Percentiles rank a stretch among this genome's conserved stretches.
phyloP scores from a whole-genome alignment of 1,140 invertebrate genomes.

The Drosophila tropicalis region DNA sequence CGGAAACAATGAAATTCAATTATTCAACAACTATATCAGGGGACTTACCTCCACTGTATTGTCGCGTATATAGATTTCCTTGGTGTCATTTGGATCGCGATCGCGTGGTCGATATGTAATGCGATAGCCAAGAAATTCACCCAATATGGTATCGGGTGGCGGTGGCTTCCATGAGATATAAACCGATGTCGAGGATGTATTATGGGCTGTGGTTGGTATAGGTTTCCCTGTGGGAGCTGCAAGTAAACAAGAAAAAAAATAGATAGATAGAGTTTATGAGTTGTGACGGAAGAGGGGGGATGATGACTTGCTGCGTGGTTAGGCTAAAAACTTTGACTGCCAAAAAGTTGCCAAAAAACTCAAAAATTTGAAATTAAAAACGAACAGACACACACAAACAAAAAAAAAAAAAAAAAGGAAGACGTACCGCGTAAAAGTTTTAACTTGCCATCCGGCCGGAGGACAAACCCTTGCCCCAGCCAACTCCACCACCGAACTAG shows the following conservation, averaged over 20 bases:
- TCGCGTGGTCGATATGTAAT: constrained; percentile 88
- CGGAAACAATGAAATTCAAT: constrained; percentile 75
- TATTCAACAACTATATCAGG: constrained; percentile 25
- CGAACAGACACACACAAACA: constrained; percentile 13
- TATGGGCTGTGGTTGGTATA: constrained; percentile 88
- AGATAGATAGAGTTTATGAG: background rate
- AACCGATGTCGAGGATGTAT: constrained; percentile 88
- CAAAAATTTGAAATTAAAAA: constrained; percentile 80
- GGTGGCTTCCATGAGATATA: constrained; percentile 90
- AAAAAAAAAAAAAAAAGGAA: background rate
- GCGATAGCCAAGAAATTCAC: constrained; percentile 91
- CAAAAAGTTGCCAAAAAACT: constrained; percentile 52
- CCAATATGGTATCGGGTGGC: constrained; percentile 87
- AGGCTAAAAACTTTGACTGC: constrained; percentile 57
- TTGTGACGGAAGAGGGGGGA: background rate
- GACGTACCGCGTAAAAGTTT: constrained; percentile 61
- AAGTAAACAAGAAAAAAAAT: constrained; percentile 44
- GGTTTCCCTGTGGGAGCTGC: constrained; percentile 90
- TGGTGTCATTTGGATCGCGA: constrained; percentile 85
- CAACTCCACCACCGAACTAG: background rate
- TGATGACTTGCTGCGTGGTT: constrained; percentile 25
- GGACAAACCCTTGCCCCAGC: constrained; percentile 1
- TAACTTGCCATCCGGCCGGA: constrained; percentile 15
- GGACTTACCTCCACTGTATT: constrained; percentile 86
- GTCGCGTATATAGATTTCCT: constrained; percentile 88